Base-by-base conservation (phyloP, 2,113 vertebrate species). In the Xiphorhynchus elegans region DNA sequence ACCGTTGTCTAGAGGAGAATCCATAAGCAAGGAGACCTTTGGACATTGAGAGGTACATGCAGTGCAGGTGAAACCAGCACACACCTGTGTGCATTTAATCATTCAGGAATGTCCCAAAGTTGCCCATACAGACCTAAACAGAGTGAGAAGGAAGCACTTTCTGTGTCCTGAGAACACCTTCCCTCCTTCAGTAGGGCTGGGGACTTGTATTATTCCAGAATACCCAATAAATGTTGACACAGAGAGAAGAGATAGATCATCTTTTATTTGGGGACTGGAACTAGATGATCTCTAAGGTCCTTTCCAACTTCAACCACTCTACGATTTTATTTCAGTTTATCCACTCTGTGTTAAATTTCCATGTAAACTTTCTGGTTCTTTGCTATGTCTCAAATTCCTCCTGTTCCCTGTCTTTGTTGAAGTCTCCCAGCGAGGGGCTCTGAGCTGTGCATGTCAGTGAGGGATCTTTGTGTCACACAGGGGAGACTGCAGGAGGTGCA, bases 11-110 rank as follows among this genome's bases (percentile, higher is more conserved):
- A 74, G 28, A 39, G 40, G 26, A 86, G 13, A 25, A 35, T 77
- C 33, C 49, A 18, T 69, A 37, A 35, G 70, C 28, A 83, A 66
- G 46, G 23, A 33, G 90, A 73, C 31, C 19, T 67, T 83, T 92
- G 72, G 37, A 33, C 13, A 1, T 11, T 44, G 6, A 4, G 4
- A 26, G 17, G 66, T 59, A 53, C 0, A 50, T 50, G 2, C 5
- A 55, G 29, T 42, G 23, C 55, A 35, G 81, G 46, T 85, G 31
- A 67, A 82, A 49, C n/a, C 18, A 49, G 40, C 62, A n/a, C 84
- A 52, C 2, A 0, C n/a, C 46, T 66, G 67, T n/a, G 75, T 86
- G 42, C 21, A 37, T n/a, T 35, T 37, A 31, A 25, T 69, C 25
- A 18, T 60, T 82, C 29, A 42, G 62, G 40, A 20, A 11, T 49